A percentile compares a stretch with the other conserved stretches of the same genome.
These are phyloP conservation scores for Agrochola litura DNA, from an alignment of 2,888 invertebrate genomes.

Conservation along the genomic window DNA sequence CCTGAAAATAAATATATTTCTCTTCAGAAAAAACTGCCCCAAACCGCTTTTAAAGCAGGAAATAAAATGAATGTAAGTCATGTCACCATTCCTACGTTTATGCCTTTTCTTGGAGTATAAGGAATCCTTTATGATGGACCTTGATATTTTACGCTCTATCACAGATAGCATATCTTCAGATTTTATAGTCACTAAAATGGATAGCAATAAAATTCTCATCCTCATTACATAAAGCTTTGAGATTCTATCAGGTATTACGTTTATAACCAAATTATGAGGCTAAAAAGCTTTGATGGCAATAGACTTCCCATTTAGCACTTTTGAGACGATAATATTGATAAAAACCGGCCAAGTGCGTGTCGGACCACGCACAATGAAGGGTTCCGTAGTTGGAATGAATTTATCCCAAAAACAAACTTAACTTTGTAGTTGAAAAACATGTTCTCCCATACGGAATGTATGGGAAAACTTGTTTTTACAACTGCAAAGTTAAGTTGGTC, in stretches of 20 bases:
- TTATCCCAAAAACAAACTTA: no score
- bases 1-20: not conserved
- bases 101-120: constrained; percentile 13
- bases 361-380: no score
- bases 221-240: constrained; percentile 20
- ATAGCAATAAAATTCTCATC: constrained; percentile 28
- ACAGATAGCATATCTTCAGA: constrained; percentile 3
- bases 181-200: constrained; percentile 45
- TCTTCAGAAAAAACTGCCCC: not conserved
- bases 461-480: no score
- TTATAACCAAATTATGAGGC: constrained; percentile 9
- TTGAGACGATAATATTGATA: not conserved
- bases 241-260: not conserved
- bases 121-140: constrained; percentile 18
- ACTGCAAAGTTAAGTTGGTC: no score
- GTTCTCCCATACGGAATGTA: no score
- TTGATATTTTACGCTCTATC: constrained; percentile 23
- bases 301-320: not conserved
- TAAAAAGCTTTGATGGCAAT: not conserved
- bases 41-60: not conserved
- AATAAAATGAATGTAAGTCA: constrained; percentile 33
- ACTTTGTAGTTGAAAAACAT: no score
- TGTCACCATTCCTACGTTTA: constrained; percentile 5
- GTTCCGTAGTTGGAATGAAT: no score
- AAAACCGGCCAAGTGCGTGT: no score